phyloP scores from a whole-genome alignment of 2,888 invertebrate genomes.

The Margaritifera margaritifera region DNA sequence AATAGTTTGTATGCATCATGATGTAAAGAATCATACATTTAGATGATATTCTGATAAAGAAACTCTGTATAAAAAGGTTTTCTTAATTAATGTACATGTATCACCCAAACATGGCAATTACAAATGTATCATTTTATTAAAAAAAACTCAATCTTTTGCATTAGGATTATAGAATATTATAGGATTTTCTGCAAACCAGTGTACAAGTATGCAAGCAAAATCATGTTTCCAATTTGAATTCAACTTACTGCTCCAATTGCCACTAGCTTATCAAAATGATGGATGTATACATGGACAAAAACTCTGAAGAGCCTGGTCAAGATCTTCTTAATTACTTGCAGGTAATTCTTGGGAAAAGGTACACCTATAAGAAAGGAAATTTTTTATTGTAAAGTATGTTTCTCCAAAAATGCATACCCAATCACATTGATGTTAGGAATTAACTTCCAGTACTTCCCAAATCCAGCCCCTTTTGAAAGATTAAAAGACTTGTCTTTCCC shows the following conservation, averaged over 20 bases:
- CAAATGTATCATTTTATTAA: not conserved
- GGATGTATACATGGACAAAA: slow-evolving; percentile 95
- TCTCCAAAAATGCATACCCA: not conserved
- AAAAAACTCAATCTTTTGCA: no score
- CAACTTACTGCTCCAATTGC: slow-evolving; percentile 87
- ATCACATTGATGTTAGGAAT: not conserved
- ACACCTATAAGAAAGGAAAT: slow-evolving; percentile 77
- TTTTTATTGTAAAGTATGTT: not conserved
- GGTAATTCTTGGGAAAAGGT: slow-evolving; percentile 90
- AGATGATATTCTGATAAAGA: no score
- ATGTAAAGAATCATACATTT: no score
- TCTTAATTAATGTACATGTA: not conserved
- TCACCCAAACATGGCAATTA: not conserved
- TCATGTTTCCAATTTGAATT: not conserved
- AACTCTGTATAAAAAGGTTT: no score
- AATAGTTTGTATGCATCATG: no score
- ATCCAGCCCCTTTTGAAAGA: no score
- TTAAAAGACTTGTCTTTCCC: no score
- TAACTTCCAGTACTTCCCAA: not conserved
- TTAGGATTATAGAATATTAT: no score
- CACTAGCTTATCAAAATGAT: slow-evolving; percentile 91
- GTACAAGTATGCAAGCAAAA: not conserved
- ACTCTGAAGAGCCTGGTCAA: slow-evolving; percentile 89
- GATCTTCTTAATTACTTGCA: slow-evolving; percentile 87
- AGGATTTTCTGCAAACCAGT: no score